These are phyloP conservation scores for zebrafish (Danio rerio) DNA, from an alignment of 2,113 vertebrate species.

Conservation along the genomic window GRCz12tu NC_133194.1:16600001-16600500, in stretches of 20 bases:
- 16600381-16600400: too few relatives aligned
- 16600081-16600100: neutral
- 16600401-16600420: neutral
- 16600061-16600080: neutral
- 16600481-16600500: too few relatives aligned
- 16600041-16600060: neutral
- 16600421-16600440: neutral
- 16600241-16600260: too few relatives aligned
- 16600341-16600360: too few relatives aligned
- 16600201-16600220: neutral
- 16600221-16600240: neutral
- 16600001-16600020: constrained; percentile 20
- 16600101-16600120: neutral
- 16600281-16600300: too few relatives aligned
- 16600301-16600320: too few relatives aligned
- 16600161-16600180: neutral
- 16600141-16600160: neutral
- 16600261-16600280: too few relatives aligned
- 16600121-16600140: neutral
- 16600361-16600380: too few relatives aligned
- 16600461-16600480: neutral
- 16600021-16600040: neutral
- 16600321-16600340: too few relatives aligned
- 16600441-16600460: neutral
- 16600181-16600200: neutral